Conservation (phyloP, 2,113 vertebrate species). For the Bufo bufo region DNA sequence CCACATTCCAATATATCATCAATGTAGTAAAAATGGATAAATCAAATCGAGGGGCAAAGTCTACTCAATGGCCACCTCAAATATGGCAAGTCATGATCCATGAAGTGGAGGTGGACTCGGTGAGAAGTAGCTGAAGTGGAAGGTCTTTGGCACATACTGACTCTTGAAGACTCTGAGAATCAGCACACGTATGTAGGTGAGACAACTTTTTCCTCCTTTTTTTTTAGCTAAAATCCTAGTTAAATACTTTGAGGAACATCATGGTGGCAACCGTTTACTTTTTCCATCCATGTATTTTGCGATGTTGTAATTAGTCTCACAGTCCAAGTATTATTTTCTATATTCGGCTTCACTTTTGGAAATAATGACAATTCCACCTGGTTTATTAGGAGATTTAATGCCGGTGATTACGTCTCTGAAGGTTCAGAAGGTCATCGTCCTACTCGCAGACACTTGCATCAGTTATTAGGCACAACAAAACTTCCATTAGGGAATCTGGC, state of each 20-base stretch:
- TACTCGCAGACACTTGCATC: conserved; percentile 24
- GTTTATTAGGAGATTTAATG: background rate
- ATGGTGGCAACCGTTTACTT: background rate
- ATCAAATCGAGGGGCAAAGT: too few species aligned
- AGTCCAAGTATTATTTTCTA: conserved; percentile 6
- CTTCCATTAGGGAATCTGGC: conserved; percentile 35
- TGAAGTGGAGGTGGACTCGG: too few species aligned
- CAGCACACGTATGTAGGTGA: too few species aligned
- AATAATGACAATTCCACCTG: conserved; percentile 27
- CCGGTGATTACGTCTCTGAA: background rate
- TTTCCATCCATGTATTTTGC: background rate
- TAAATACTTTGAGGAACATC: background rate
- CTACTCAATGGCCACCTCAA: too few species aligned
- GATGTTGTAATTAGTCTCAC: conserved; percentile 1
- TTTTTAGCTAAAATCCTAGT: background rate
- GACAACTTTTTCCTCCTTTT: background rate
- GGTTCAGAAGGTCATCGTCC: conserved; percentile 18
- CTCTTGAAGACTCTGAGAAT: too few species aligned
- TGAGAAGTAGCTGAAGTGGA: too few species aligned
- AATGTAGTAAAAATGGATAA: too few species aligned
- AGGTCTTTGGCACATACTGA: too few species aligned
- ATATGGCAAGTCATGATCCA: too few species aligned
- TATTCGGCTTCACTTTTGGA: background rate
- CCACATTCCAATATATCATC: too few species aligned
- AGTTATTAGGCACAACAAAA: background rate